Evolutionary conservation across 2,888 invertebrate genomes (phyloP).

Genomic region (Athetis lepigone): DNA sequence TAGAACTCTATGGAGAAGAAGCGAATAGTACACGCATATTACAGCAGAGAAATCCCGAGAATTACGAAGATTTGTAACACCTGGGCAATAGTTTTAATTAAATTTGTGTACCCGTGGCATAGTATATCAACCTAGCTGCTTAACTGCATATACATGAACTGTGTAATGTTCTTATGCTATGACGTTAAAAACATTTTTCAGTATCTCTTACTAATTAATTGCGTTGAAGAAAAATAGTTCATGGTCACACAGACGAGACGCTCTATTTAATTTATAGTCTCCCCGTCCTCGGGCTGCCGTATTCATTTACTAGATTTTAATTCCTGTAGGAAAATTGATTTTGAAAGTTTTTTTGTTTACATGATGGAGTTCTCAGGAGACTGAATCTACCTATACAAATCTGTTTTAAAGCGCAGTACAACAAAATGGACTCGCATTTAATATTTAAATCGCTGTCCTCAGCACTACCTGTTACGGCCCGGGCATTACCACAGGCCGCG

Average conservation of each 20-base stretch:
- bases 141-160: neutral
- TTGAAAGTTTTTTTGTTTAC: constrained; percentile 16
- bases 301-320: constrained; percentile 39
- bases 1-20: no score
- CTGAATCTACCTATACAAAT: neutral
- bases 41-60: no score
- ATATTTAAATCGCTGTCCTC: no score
- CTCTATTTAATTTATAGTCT: constrained; percentile 43
- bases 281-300: constrained; percentile 25
- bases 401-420: neutral
- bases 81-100: no score
- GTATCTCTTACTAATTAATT: constrained; percentile 29
- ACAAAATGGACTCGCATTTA: no score
- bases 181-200: neutral
- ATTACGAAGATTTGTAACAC: no score
- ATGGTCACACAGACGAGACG: constrained; percentile 52
- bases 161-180: neutral
- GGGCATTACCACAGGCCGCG: no score
- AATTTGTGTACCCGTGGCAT: no score
- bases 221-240: constrained; percentile 50
- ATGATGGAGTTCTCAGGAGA: constrained; percentile 4
- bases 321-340: constrained; percentile 34
- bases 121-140: no score
- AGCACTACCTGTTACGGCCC: no score
- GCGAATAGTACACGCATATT: no score